Base-by-base conservation (phyloP, 2,888 invertebrate genomes). In the Folsomia candida region DNA sequence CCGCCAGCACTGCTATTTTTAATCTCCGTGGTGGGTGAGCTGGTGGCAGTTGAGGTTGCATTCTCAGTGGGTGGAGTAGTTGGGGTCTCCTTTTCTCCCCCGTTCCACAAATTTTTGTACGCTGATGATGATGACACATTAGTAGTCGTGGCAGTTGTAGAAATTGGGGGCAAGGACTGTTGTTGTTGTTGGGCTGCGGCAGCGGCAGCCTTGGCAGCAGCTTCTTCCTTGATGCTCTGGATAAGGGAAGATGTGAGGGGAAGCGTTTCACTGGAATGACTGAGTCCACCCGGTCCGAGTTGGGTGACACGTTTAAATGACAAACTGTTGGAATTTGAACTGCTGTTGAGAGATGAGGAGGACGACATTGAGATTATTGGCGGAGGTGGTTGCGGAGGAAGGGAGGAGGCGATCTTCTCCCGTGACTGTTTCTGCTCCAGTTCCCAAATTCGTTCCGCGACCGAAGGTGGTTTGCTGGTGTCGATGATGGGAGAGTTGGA, bases 371-470 rank as follows among this genome's bases (percentile, higher is more conserved):
- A 37, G 4, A 14, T 4, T 4, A 14, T 14, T 37, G 37, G 37
- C 4, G 37, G 37, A 9, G 4, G 37, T 14, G 37, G 37, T 37
- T 37, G 37, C 6, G 37, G 37, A 9, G 37, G 37, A 14, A 37
- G 37, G 4, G 37, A 37, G 4, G 37, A 37, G 14, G 37, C 37
- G 4, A 14, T 37, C 14, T 37, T 37, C 14, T 14, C 37, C 14
- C 37, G 4, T 9, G 37, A 37, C 37, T 65, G 65, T 65, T 83
- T 85, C 74, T 87, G 86, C 82, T 89, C 89, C 69, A 89, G 83
- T 81, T 89, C 89, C 81, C 85, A 87, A 72, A 89, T 88, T 71
- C 89, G 83, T 80, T 89, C 89, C 18, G 89, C 89, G 24, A 89
- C 89, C 9, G 88, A 88, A 67, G 88, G 85, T 78, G 84, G 85